A percentile compares a stretch with the other conserved stretches of the same genome.
Evolutionary conservation across 2,888 invertebrate genomes (phyloP).

Genomic region (Folsomia candida): DNA sequence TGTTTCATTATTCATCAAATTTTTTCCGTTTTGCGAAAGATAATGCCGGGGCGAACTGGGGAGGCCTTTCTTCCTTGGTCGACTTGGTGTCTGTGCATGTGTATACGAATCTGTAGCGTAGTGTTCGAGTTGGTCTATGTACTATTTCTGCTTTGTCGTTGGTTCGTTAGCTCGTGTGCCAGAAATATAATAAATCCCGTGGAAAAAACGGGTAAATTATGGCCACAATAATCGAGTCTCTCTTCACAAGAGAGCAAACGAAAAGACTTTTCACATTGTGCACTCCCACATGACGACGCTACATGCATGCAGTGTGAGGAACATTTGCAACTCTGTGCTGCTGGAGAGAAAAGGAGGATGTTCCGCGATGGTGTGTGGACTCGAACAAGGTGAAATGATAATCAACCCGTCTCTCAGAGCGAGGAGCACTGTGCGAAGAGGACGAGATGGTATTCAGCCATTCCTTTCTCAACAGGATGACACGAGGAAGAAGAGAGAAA

Average conservation of each 20-base stretch:
- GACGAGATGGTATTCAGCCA: too few species aligned
- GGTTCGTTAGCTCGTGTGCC: too few species aligned
- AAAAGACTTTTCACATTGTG: not conserved
- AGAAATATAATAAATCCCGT: conserved; percentile 15
- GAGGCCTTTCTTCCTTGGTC: too few species aligned
- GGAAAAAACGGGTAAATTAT: conserved; percentile 17
- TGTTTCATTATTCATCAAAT: too few species aligned
- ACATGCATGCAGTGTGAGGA: not conserved
- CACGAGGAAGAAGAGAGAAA: not conserved
- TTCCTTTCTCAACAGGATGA: not conserved
- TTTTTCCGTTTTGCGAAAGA: too few species aligned
- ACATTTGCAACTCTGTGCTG: not conserved
- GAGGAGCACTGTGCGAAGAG: not conserved
- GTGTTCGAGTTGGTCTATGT: too few species aligned
- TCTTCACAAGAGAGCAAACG: not conserved
- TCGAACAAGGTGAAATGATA: not conserved
- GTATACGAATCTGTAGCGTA: too few species aligned
- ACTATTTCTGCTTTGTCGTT: too few species aligned
- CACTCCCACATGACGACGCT: not conserved
- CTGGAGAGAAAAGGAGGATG: not conserved
- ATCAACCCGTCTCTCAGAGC: not conserved
- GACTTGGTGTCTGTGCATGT: too few species aligned
- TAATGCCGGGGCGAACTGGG: too few species aligned
- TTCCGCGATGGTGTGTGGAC: not conserved
- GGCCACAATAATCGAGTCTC: conserved; percentile 8